Evolutionary conservation across 2,888 invertebrate genomes (phyloP), one percentile per base, ranked within the genome.

Genomic region (Calliphora vomitoria): DNA sequence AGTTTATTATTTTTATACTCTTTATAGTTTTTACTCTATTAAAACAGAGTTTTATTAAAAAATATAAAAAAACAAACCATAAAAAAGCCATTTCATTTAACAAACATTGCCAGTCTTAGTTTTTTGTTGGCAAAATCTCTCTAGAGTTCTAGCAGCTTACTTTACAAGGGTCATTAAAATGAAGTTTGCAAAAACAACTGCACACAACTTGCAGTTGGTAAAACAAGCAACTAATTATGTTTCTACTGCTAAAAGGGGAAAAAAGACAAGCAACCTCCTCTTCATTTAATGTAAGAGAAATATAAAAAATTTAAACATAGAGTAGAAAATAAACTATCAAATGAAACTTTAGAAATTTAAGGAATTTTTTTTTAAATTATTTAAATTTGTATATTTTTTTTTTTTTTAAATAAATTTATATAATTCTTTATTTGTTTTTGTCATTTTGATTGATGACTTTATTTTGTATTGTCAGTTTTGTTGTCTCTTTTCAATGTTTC

Each of bases 111-210:
- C 44, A 10, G 25, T 25, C 25, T 25, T 25, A 41, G 41, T 41
- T 41, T 8, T 41, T 68, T 47, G 35, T 35, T 35, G 5, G 0
- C 4, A 35, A 35, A 35, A 35, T 35, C 35, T n/a, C 50, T 50
- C 50, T 50, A n/a, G 50, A 50, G n/a, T 6, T 50, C n/a, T 50
- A 13, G 13, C 1, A 5, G 35, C 13, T 15, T 15, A 50, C 62
- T 85, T 85, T 76, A 81, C 80, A 76, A 15, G 87, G 81, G 84
- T 84, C 87, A 87, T 87, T 87, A 87, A 84, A 87, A 66, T 76
- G 66, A 81, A 87, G 84, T 87, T 87, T 60, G 13, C 58, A 11
- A 10, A 31, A 25, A 64, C 11, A 41, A 44, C 0, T 47, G 35
- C 6, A 66, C 58, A 13, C 50, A 50, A 50, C 50, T 6, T n/a